Evolutionary conservation across 2,113 vertebrate genomes (phyloP).

Genomic region (Poeciliopsis retropinna): DNA sequence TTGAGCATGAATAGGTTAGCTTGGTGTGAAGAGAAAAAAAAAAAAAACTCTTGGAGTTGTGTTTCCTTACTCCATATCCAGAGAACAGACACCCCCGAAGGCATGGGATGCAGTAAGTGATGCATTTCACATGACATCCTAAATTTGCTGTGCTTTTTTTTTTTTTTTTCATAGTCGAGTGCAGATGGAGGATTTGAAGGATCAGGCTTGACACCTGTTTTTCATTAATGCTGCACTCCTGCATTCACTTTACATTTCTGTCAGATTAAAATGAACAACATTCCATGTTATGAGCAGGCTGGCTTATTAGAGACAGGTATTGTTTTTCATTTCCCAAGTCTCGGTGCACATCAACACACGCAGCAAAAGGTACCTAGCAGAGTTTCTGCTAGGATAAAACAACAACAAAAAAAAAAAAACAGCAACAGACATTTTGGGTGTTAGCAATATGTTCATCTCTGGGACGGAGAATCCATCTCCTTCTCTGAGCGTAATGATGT

Average conservation of each 20-base stretch:
- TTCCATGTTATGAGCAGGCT: neutral
- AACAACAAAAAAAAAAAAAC: too few species aligned
- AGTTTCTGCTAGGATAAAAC: too few species aligned
- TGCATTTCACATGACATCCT: slow-evolving; percentile 43
- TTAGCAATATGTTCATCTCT: too few species aligned
- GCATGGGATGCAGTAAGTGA: slow-evolving; percentile 53
- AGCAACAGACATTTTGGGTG: too few species aligned
- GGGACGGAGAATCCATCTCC: too few species aligned
- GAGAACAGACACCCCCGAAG: slow-evolving; percentile 32
- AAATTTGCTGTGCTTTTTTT: slow-evolving; percentile 49
- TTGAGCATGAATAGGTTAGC: neutral
- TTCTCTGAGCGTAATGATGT: too few species aligned
- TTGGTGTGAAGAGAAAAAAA: neutral
- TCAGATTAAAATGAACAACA: slow-evolving; percentile 8
- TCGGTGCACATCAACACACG: neutral
- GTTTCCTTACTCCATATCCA: slow-evolving; percentile 57
- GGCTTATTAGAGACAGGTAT: neutral
- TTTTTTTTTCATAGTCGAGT: neutral
- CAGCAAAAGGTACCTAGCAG: too few species aligned
- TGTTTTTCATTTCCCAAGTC: neutral
- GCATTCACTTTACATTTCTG: slow-evolving; percentile 14
- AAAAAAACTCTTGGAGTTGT: slow-evolving; percentile 27
- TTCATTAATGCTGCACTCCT: slow-evolving; percentile 36
- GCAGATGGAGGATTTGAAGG: slow-evolving; percentile 47
- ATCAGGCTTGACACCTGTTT: slow-evolving; percentile 55